Percentiles rank a stretch among this genome's conserved stretches.
These are phyloP conservation scores for Campoletis sonorensis DNA, from an alignment of 1,140 invertebrate genomes.

Conservation along the genomic window DNA sequence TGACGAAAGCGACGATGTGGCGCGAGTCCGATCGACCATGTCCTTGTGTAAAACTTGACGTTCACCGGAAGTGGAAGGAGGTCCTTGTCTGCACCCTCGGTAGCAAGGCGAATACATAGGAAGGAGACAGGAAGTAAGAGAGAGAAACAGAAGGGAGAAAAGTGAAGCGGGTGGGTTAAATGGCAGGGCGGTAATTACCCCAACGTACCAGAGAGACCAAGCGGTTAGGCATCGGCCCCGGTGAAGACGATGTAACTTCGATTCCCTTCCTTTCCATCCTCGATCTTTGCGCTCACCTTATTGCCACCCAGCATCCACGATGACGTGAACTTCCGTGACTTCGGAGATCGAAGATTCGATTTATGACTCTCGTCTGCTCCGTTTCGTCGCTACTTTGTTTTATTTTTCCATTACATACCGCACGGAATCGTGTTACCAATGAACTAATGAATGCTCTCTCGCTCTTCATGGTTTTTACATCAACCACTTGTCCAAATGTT, in stretches of 20 bases:
- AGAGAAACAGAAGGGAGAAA: background rate
- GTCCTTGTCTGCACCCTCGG: constrained; percentile 13
- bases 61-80: constrained; percentile 16
- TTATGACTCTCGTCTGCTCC: constrained; percentile 4
- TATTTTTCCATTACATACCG: background rate
- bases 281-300: constrained; percentile 14
- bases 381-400: background rate
- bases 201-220: background rate
- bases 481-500: background rate
- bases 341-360: constrained; percentile 26
- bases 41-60: constrained; percentile 3
- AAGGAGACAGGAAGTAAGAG: constrained; percentile 2
- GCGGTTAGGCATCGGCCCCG: background rate
- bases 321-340: background rate
- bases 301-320: constrained; percentile 3
- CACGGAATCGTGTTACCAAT: background rate
- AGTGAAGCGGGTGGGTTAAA: constrained; percentile 7
- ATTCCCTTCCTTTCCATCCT: constrained; percentile 33
- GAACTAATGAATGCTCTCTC: background rate
- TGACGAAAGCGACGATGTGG: background rate
- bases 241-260: constrained; percentile 11
- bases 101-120: background rate
- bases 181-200: constrained; percentile 43
- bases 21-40: background rate
- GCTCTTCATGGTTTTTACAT: background rate